phyloP scores from a whole-genome alignment of 2,888 invertebrate species.

The Diloba caeruleocephala region DNA sequence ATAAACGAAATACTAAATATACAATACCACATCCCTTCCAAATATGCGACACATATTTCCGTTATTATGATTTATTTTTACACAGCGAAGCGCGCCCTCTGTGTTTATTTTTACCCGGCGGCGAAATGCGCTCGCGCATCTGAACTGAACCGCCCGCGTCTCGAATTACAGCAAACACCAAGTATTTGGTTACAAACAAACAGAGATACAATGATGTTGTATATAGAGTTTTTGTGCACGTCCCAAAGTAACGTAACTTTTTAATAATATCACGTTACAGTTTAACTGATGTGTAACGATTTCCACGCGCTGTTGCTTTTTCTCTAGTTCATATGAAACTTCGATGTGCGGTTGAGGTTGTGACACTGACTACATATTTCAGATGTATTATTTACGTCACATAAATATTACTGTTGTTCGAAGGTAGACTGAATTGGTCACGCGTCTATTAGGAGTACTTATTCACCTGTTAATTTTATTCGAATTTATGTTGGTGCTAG shows the following conservation, averaged over 20 bases:
- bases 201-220: conserved; percentile 37
- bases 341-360: background rate
- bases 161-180: conserved; percentile 53
- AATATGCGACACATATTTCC: conserved; percentile 38
- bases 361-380: conserved; percentile 12
- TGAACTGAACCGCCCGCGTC: conserved; percentile 39
- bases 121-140: conserved; percentile 42
- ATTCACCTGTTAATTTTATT: too few relatives aligned
- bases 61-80: conserved; percentile 52
- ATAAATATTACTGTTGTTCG: conserved; percentile 31
- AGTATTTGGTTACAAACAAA: conserved; percentile 57
- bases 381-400: conserved; percentile 31
- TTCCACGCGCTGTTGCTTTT: conserved; percentile 27
- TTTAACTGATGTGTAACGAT: conserved; percentile 51
- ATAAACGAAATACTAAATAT: conserved; percentile 8
- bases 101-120: conserved; percentile 55
- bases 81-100: conserved; percentile 46
- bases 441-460: background rate
- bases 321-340: conserved; percentile 3
- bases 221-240: conserved; percentile 45
- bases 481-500: too few relatives aligned
- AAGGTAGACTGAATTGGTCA: conserved; percentile 2
- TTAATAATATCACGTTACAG: conserved; percentile 49
- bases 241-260: conserved; percentile 39
- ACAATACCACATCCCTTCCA: conserved; percentile 20